Base-by-base conservation (phyloP, 2,888 invertebrate genomes). In the Drosophila crucigera region DNA sequence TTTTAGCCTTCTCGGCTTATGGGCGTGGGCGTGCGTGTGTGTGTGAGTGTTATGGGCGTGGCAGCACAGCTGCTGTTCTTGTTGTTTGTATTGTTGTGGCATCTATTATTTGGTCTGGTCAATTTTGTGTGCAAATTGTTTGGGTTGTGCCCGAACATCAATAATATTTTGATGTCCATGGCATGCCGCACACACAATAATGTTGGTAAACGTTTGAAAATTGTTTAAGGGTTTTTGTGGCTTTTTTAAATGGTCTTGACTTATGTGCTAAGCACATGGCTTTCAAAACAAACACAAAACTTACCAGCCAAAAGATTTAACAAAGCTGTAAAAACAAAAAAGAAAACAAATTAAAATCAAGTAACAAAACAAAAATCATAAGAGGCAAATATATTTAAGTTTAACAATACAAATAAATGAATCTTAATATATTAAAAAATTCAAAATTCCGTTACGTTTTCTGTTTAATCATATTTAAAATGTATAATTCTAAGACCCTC, bases 121-220 rank as follows among this genome's bases (percentile, higher is more conserved):
- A 80, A 79, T 76, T 85, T 71, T 86, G 82, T 81, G 84, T 73
- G 74, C 72, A 85, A 87, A 90, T 88, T 89, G 89, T 75, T 81
- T 77, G 90, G 90, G 90, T 60, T 83, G 86, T 73, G 80, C 66
- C 76, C 73, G 67, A 76, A 64, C 79, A 84, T 86, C 89, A 74
- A 84, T 82, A 89, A 89, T 84, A 87, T 84, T 78, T 76, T 73
- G 58, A 68, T 84, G 82, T 69, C 50, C 39, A 25, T 53, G 55
- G 33, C 52, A 30, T 19, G 50, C 28, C 19, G 6, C 59, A 25
- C 63, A 66, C 55, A 73, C 52, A 37, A 62, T 77, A 66, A 54
- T 68, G 53, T 52, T 68, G 43, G 49, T 74, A 68, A 79, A 65
- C 74, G 76, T 68, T 79, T 69, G 31, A 65, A 79, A 77, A 74